Conservation (phyloP, 1,140 invertebrate genomes). For the Eurosta solidaginis region DNA sequence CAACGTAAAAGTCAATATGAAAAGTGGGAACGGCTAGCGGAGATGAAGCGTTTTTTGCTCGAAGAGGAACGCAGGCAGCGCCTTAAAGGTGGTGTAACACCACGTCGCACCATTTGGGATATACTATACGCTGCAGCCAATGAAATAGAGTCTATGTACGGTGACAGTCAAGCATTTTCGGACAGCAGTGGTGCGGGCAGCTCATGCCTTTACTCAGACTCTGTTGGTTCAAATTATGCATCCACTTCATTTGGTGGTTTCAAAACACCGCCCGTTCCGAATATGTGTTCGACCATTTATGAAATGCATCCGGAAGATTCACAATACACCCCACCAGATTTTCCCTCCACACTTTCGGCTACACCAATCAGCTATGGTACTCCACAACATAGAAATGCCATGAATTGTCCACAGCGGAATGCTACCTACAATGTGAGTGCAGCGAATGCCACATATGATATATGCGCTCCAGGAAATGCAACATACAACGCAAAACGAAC, state of each 20-base stretch:
- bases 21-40: slow-evolving; percentile 40
- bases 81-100: not conserved
- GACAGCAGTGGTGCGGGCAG: not conserved
- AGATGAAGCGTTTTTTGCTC: slow-evolving; percentile 41
- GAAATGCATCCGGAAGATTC: slow-evolving; percentile 9
- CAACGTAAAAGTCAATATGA: slow-evolving; percentile 17
- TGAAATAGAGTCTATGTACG: slow-evolving; percentile 35
- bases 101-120: slow-evolving; percentile 38
- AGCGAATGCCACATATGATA: not conserved
- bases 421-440: not conserved
- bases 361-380: not conserved
- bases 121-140: slow-evolving; percentile 40
- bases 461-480: not conserved
- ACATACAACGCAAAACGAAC: not conserved
- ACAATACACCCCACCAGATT: not conserved
- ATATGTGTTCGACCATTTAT: not conserved
- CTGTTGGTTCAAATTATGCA: not conserved
- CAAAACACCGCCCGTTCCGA: not conserved
- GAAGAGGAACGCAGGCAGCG: slow-evolving; percentile 42
- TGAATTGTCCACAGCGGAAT: not conserved
- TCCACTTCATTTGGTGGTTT: not conserved
- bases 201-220: not conserved
- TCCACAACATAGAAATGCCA: not conserved
- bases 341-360: not conserved
- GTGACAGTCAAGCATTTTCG: not conserved